Percentiles rank a stretch among this genome's conserved stretches.
phyloP scores from a whole-genome alignment of 2,113 vertebrate genomes.

The Numida meleagris region DNA sequence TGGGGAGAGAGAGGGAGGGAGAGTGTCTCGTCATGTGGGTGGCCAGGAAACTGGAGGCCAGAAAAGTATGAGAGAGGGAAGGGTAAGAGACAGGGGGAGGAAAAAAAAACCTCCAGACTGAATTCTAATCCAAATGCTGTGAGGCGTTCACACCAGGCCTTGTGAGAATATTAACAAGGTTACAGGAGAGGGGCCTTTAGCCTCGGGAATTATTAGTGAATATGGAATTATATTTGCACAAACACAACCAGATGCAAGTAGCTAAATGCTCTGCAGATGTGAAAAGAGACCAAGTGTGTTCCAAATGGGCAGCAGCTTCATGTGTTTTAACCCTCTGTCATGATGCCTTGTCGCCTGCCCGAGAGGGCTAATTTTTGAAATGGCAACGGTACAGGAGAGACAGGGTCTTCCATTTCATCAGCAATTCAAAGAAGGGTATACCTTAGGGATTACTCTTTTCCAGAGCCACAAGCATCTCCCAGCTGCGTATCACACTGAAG shows the following conservation, averaged over 20 bases:
- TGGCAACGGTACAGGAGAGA: background rate
- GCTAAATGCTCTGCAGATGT: constrained; percentile 94
- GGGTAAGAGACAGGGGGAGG: constrained; percentile 59
- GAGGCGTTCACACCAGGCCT: constrained; percentile 83
- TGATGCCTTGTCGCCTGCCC: constrained; percentile 42
- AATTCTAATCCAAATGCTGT: constrained; percentile 83
- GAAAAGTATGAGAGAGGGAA: constrained; percentile 73
- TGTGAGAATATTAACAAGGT: constrained; percentile 88
- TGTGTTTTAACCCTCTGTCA: constrained; percentile 58
- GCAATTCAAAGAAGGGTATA: background rate
- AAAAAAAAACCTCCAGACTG: constrained; percentile 73
- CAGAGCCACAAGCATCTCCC: background rate
- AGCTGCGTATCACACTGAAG: background rate
- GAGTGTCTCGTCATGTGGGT: constrained; percentile 85
- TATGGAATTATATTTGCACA: constrained; percentile 96
- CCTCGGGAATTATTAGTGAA: constrained; percentile 96
- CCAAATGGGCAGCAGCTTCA: constrained; percentile 76
- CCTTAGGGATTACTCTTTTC: background rate
- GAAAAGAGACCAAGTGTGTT: constrained; percentile 64
- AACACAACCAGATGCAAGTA: constrained; percentile 96
- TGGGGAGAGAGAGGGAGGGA: constrained; percentile 78
- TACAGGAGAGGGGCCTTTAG: constrained; percentile 82
- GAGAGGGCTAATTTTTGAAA: constrained; percentile 51
- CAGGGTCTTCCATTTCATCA: background rate
- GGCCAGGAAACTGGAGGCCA: constrained; percentile 91